Evolutionary conservation across 1,140 invertebrate species (phyloP).

Genomic region (Cotesia glomerata): DNA sequence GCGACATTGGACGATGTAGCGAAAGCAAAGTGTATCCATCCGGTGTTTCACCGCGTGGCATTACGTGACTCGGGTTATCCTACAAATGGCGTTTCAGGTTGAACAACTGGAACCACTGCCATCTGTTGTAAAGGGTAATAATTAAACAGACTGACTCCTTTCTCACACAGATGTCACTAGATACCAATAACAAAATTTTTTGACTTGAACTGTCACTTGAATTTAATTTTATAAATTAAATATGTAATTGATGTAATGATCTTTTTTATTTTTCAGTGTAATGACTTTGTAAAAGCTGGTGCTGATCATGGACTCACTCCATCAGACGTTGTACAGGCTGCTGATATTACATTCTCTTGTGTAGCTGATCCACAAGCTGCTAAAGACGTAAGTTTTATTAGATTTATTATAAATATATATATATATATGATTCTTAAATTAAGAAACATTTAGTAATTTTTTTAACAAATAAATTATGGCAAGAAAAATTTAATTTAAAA

Average conservation of each 20-base stretch:
- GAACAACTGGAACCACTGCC: conserved; percentile 31
- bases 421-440: not conserved
- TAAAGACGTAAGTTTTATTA: conserved; percentile 78
- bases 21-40: conserved; percentile 23
- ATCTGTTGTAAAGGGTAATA: conserved; percentile 36
- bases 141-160: not conserved
- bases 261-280: conserved; percentile 65
- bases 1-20: conserved; percentile 58
- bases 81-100: conserved; percentile 28
- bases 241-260: not conserved
- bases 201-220: too few species aligned
- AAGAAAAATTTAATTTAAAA: too few species aligned
- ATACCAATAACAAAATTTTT: not conserved
- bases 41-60: conserved; percentile 31
- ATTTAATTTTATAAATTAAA: too few species aligned
- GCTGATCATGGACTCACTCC: conserved; percentile 78
- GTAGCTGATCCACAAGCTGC: conserved; percentile 91
- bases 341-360: conserved; percentile 95
- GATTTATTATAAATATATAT: not conserved
- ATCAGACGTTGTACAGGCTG: conserved; percentile 87
- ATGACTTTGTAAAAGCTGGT: conserved; percentile 74
- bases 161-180: conserved; percentile 35
- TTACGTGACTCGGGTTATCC: conserved; percentile 31
- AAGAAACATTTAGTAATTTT: too few species aligned
- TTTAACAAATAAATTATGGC: too few species aligned